Conservation (phyloP, 2,888 invertebrate genomes). For the Sesia apiformis region DNA sequence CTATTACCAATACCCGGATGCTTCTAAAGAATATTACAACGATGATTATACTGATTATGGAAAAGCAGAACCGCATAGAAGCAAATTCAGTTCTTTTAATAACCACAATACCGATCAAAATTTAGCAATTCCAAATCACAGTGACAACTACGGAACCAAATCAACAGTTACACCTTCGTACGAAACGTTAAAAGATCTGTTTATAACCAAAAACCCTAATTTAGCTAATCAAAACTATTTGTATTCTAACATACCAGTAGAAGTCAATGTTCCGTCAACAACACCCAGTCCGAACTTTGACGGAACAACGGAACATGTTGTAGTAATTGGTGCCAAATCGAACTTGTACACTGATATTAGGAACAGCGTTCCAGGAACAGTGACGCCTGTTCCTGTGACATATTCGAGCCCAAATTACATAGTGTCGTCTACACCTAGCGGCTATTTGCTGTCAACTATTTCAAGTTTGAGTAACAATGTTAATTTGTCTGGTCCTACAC, state of each 20-base stretch:
- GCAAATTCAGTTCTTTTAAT: constrained; percentile 31
- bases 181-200: constrained; percentile 38
- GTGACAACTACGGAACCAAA: constrained; percentile 2
- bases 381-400: constrained; percentile 14
- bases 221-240: constrained; percentile 15
- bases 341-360: constrained; percentile 40
- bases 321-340: constrained; percentile 31
- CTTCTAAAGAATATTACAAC: constrained; percentile 45
- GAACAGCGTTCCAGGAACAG: constrained; percentile 15
- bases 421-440: constrained; percentile 6
- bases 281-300: constrained; percentile 17
- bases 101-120: constrained; percentile 10
- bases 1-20: constrained; percentile 35
- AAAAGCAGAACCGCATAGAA: constrained; percentile 33
- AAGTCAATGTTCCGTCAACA: constrained; percentile 29
- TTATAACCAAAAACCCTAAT: constrained; percentile 24
- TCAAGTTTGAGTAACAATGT: constrained; percentile 43
- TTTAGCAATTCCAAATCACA: constrained; percentile 14
- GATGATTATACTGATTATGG: constrained; percentile 43
- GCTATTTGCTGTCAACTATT: constrained; percentile 46
- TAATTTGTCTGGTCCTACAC: constrained; percentile 27
- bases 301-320: constrained; percentile 33
- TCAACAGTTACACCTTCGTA: constrained; percentile 21
- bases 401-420: neutral
- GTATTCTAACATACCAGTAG: constrained; percentile 17